A percentile compares a stretch with the other conserved stretches of the same genome.
Conservation (phyloP, 2,797 vertebrate genomes). For the Danio choprae region DNA sequence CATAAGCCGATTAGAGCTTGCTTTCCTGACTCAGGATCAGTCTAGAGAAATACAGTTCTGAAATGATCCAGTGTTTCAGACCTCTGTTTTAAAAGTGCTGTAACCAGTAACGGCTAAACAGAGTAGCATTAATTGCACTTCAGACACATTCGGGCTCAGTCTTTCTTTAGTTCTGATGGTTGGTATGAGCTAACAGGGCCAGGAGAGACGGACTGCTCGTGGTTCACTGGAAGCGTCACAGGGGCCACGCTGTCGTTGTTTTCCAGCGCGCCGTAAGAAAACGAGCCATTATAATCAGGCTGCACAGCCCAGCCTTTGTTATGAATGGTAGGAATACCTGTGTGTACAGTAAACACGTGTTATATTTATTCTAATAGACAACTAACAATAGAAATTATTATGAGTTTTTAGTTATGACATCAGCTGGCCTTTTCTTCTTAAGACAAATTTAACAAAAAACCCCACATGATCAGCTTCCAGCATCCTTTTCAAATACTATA, state of each 20-base stretch:
- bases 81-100: background rate
- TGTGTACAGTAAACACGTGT: constrained; percentile 14
- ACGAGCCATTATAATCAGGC: constrained; percentile 89
- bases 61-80: constrained; percentile 11
- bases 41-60: background rate
- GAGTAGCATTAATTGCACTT: background rate
- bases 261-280: constrained; percentile 93
- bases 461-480: too few species aligned
- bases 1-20: background rate
- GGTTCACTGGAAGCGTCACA: constrained; percentile 78
- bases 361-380: background rate
- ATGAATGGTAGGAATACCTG: constrained; percentile 91
- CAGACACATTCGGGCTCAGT: constrained; percentile 69
- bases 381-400: too few species aligned
- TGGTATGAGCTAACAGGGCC: constrained; percentile 68
- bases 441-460: background rate
- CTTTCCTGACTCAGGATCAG: background rate
- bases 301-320: constrained; percentile 85
- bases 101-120: constrained; percentile 2
- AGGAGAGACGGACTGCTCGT: constrained; percentile 71
- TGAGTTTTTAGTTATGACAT: background rate
- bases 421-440: background rate
- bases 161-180: constrained; percentile 80
- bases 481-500: background rate
- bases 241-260: constrained; percentile 87